Evolutionary conservation across 2,888 invertebrate species (phyloP).

Genomic region (Monopis laevigella): DNA sequence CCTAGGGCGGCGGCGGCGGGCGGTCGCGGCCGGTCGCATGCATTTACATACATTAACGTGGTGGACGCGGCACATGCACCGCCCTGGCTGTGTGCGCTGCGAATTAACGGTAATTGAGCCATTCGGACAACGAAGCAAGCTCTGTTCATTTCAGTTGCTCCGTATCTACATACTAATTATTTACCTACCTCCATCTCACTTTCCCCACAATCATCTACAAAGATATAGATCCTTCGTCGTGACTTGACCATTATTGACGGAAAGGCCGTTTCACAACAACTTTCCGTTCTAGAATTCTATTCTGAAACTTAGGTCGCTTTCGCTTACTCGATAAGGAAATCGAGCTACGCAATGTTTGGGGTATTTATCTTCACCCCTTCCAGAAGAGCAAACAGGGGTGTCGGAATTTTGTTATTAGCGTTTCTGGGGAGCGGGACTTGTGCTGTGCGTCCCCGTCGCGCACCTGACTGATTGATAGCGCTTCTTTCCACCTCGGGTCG

Average conservation of each 20-base stretch:
- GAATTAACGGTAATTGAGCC: slow-evolving; percentile 67
- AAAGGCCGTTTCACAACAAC: not conserved
- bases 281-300: not conserved
- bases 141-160: not conserved
- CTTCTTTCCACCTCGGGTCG: slow-evolving; percentile 67
- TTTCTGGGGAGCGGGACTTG: slow-evolving; percentile 41
- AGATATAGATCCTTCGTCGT: not conserved
- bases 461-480: slow-evolving; percentile 67
- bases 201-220: not conserved
- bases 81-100: slow-evolving; percentile 56
- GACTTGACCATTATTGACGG: not conserved
- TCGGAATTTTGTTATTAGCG: slow-evolving; percentile 66
- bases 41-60: slow-evolving; percentile 61
- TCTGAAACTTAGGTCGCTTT: not conserved
- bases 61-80: slow-evolving; percentile 51
- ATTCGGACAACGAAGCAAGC: slow-evolving; percentile 50
- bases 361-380: slow-evolving; percentile 64
- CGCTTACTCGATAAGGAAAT: not conserved
- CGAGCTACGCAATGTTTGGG: slow-evolving; percentile 20
- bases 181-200: not conserved
- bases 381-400: slow-evolving; percentile 58
- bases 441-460: slow-evolving; percentile 38
- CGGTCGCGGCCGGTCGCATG: slow-evolving; percentile 57
- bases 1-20: slow-evolving; percentile 29
- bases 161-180: not conserved